Conservation (phyloP, 2,888 invertebrate genomes). For the Acrocyrtus sp. region DNA sequence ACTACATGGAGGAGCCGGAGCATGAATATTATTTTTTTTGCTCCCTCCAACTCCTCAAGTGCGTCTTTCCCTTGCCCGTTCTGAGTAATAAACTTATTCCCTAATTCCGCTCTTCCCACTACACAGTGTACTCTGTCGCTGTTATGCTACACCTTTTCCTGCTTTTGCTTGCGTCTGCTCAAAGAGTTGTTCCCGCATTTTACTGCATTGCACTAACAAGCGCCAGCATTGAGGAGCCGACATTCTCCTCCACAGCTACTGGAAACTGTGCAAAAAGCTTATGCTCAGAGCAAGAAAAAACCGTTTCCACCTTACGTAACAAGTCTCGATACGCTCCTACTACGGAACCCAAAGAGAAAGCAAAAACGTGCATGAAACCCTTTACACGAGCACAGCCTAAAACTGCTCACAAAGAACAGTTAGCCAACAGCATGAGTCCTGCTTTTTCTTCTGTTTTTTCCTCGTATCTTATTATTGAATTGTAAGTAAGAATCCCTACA, state of each 20-base stretch:
- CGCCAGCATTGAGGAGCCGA: conserved; percentile 49
- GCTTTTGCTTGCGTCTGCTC: conserved; percentile 59
- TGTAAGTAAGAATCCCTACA: background rate
- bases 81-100: no score
- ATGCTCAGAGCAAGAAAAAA: background rate
- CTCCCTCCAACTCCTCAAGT: background rate
- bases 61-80: background rate
- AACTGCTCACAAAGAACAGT: background rate
- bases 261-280: background rate
- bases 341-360: no score
- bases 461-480: background rate
- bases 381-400: background rate
- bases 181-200: conserved; percentile 59
- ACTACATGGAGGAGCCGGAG: background rate
- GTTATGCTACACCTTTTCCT: background rate
- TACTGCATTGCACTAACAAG: conserved; percentile 63
- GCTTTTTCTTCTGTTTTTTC: background rate
- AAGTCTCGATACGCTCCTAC: background rate
- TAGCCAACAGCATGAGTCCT: background rate
- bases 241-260: conserved; percentile 5
- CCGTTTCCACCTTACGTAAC: background rate
- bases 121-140: no score
- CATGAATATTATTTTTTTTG: no score
- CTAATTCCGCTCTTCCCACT: background rate
- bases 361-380: background rate